Evolutionary conservation across 2,888 invertebrate genomes (phyloP), one percentile per base, ranked within the genome.

Genomic region (Agonopterix heracliana): DNA sequence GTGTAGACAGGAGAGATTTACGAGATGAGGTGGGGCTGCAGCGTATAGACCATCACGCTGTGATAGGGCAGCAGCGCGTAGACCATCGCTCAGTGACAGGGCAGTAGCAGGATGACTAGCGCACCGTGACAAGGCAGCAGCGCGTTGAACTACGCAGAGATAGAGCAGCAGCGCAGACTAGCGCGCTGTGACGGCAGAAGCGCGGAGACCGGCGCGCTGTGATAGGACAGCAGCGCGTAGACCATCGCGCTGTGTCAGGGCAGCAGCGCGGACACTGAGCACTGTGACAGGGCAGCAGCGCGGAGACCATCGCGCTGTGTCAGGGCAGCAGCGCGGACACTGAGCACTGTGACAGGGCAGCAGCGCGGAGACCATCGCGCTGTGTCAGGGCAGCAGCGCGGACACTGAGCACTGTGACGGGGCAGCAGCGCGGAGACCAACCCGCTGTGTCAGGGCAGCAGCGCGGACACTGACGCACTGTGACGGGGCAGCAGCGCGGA

Each of bases 331-430:
- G 17, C 17, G 17, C 17, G 17, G 35, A 14, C 17, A 13, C 9
- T 8, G 14, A 12, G 45, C 46, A 17, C 52, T 45, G 45, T 50
- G 52, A 9, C 52, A 17, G 10, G 38, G 43, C 54, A 52, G 54
- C 47, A 46, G 50, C 50, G 50, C n/a, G 4, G 38, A 38, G 17
- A 13, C 40, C n/a, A 45, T 41, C 11, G 12, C 47, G 13, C 48
- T 47, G 51, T 54, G 53, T 26, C 45, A 48, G n/a, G 54, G 51
- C 54, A 52, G 54, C 54, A 45, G 50, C 38, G 36, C 3, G 26
- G 4, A n/a, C 9, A 12, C 41, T 1, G 1, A 3, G 26, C 46
- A 14, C 49, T 46, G 48, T 51, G 52, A 34, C 52, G 47, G 13
- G 52, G 48, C 54, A 53, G 55, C 55, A 50, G 50, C n/a, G 36